Conservation (phyloP, 1,140 invertebrate genomes). For the Diplogasteroides magnus region DNA sequence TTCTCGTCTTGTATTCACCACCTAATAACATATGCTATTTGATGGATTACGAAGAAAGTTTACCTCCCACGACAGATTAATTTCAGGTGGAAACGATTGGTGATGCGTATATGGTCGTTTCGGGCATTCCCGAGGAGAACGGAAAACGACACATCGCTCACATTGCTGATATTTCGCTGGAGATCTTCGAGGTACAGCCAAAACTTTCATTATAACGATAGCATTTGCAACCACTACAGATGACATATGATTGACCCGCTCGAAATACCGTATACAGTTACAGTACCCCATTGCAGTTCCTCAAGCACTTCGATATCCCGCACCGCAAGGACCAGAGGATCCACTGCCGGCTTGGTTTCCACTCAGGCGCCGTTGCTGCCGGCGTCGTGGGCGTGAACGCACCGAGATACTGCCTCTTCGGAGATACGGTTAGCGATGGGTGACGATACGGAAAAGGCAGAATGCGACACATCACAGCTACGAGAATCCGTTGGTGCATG, state of each 20-base stretch:
- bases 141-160: constrained; percentile 61
- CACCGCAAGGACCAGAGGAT: constrained; percentile 15
- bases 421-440: constrained; percentile 73
- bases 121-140: constrained; percentile 62
- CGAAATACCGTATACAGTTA: neutral
- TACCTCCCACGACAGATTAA: neutral
- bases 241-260: neutral
- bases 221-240: neutral
- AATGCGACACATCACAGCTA: constrained; percentile 22
- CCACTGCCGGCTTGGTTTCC: constrained; percentile 3
- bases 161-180: constrained; percentile 60
- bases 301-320: constrained; percentile 9
- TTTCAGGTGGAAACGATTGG: constrained; percentile 88
- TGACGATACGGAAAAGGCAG: neutral
- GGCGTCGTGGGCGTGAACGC: constrained; percentile 56
- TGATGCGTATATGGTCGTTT: constrained; percentile 86
- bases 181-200: constrained; percentile 1
- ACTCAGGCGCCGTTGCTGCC: constrained; percentile 53
- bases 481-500: no score
- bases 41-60: no score
- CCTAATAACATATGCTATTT: neutral
- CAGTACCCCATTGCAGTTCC: neutral
- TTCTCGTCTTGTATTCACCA: no score
- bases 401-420: constrained; percentile 63
- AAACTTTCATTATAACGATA: neutral